phyloP scores from a whole-genome alignment of 2,797 vertebrate genomes.

The Fratercula arctica region DNA sequence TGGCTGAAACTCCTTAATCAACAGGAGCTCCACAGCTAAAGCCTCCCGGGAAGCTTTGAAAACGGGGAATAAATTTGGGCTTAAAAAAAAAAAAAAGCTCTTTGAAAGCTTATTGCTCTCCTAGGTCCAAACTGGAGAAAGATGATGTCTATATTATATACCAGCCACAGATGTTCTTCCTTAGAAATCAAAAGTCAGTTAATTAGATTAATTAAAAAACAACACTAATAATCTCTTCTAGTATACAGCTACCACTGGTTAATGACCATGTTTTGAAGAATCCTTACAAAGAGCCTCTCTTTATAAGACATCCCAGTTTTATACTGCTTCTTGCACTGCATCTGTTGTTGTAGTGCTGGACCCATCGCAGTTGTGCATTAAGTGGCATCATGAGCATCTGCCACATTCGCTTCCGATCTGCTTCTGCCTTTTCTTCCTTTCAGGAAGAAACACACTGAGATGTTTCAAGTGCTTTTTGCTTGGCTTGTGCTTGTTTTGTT shows the following conservation, averaged over 20 bases:
- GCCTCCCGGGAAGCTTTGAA: background rate
- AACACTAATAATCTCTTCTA: background rate
- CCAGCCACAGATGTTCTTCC: background rate
- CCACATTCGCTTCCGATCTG: background rate
- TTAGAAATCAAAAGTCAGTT: background rate
- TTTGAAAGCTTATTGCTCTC: background rate
- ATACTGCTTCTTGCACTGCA: background rate
- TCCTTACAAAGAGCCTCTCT: background rate
- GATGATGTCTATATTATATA: background rate
- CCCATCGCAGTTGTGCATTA: rapidly evolving
- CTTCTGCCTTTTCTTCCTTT: background rate
- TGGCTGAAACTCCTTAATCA: background rate
- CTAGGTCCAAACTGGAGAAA: background rate
- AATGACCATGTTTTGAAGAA: background rate
- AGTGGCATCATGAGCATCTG: background rate
- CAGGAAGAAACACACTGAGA: background rate
- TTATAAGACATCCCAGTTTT: background rate
- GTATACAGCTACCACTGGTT: background rate
- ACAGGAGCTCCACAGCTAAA: background rate
- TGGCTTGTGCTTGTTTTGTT: background rate
- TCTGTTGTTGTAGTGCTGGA: background rate
- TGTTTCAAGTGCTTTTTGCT: background rate
- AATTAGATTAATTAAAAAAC: background rate
- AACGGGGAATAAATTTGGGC: background rate
- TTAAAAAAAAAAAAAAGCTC: background rate